phyloP scores from a whole-genome alignment of 2,113 vertebrate species.

The Dasyurus viverrinus region DNA sequence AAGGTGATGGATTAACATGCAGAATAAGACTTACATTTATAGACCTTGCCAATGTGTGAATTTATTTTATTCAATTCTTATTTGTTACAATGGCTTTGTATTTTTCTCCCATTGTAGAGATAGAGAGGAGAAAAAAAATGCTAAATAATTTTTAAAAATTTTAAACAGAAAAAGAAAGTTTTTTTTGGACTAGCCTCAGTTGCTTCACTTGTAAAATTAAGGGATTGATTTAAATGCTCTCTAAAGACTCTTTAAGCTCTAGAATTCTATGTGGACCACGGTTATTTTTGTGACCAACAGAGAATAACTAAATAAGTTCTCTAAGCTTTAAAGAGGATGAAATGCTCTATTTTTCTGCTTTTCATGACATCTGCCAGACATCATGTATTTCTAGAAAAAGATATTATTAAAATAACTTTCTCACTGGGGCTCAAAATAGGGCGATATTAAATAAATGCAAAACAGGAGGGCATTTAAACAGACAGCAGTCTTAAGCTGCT shows the following conservation, averaged over 20 bases:
- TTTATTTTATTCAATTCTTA: neutral
- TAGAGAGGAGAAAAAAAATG: neutral
- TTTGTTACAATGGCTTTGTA: neutral
- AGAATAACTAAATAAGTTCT: slow-evolving; percentile 40
- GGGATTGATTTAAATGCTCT: neutral
- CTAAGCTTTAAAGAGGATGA: slow-evolving; percentile 48
- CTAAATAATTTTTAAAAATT: neutral
- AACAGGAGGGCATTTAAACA: slow-evolving; percentile 42
- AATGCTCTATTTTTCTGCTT: neutral
- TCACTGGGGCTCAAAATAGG: slow-evolving; percentile 59
- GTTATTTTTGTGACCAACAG: slow-evolving; percentile 40
- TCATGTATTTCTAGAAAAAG: slow-evolving; percentile 60
- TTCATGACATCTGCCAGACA: slow-evolving; percentile 63
- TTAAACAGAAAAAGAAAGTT: neutral
- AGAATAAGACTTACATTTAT: neutral
- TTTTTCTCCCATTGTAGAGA: neutral
- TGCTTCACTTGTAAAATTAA: slow-evolving; percentile 45
- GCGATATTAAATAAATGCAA: slow-evolving; percentile 52
- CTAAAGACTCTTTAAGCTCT: slow-evolving; percentile 5
- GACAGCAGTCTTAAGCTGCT: neutral
- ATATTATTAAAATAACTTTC: slow-evolving; percentile 73
- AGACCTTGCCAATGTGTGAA: neutral
- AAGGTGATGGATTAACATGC: neutral
- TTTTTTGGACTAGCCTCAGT: neutral
- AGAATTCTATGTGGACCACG: slow-evolving; percentile 19